These are phyloP conservation scores for Elymnias hypermnestra DNA, from an alignment of 1,140 invertebrate species.

Conservation along the genomic window DNA sequence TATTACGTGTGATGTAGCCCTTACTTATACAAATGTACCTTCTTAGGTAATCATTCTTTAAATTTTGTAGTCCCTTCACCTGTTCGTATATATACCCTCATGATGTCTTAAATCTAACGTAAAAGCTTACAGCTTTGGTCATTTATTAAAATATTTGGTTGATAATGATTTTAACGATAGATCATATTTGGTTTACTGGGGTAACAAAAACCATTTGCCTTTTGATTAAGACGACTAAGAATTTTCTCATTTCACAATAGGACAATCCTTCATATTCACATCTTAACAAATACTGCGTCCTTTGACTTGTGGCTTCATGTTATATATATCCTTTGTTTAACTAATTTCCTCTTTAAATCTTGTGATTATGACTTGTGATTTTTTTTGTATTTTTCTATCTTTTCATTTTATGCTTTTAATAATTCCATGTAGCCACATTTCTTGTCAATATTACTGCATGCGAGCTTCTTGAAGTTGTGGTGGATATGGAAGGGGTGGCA, in stretches of 20 bases:
- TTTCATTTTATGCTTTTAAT: background rate
- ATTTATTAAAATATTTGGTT: slow-evolving; percentile 58
- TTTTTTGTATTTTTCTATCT: too few species aligned
- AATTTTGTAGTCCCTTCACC: slow-evolving; percentile 23
- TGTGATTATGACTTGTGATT: too few species aligned
- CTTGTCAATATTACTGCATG: slow-evolving; percentile 56
- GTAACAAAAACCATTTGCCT: slow-evolving; percentile 27
- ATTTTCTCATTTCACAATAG: too few species aligned
- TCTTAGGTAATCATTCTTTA: slow-evolving; percentile 19
- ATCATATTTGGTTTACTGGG: slow-evolving; percentile 30
- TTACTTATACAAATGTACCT: slow-evolving; percentile 22
- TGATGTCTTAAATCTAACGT: slow-evolving; percentile 42
- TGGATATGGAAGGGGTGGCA: slow-evolving; percentile 63
- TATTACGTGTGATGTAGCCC: background rate
- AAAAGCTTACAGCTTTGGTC: slow-evolving; percentile 70
- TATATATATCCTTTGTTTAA: too few species aligned
- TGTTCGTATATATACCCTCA: slow-evolving; percentile 29
- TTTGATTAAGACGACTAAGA: too few species aligned
- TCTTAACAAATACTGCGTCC: too few species aligned
- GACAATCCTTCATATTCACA: too few species aligned
- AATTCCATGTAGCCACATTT: background rate
- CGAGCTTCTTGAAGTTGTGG: slow-evolving; percentile 71
- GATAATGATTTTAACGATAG: slow-evolving; percentile 36
- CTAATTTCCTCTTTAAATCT: too few species aligned
- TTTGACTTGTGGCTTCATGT: too few species aligned